Conservation (phyloP, 2,888 invertebrate genomes). For the Rhorus exstirpatorius region DNA sequence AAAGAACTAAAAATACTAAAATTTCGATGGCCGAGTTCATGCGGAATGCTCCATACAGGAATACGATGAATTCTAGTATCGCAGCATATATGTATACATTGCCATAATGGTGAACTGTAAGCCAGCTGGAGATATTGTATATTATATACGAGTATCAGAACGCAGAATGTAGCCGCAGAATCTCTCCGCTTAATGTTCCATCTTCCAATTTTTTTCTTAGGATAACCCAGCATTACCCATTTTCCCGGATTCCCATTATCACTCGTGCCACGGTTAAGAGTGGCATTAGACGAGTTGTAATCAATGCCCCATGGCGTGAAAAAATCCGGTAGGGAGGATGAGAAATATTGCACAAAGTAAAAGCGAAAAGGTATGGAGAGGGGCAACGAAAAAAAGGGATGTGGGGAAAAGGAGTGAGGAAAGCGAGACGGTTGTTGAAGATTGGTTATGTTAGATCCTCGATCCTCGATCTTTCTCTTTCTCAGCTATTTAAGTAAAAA, state of each 20-base stretch:
- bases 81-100: slow-evolving; percentile 13
- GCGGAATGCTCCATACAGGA: background rate
- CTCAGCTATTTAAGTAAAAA: background rate
- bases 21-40: background rate
- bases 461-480: slow-evolving; percentile 35
- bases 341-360: background rate
- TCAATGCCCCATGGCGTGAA: slow-evolving; percentile 42
- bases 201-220: slow-evolving; percentile 50
- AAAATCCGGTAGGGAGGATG: slow-evolving; percentile 6
- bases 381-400: background rate
- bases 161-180: slow-evolving; percentile 27
- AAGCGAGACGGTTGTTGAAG: slow-evolving; percentile 1
- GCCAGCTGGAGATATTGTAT: slow-evolving; percentile 42
- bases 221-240: slow-evolving; percentile 42
- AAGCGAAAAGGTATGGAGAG: background rate
- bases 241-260: slow-evolving; percentile 49
- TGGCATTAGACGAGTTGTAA: slow-evolving; percentile 65
- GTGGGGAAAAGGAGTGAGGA: background rate
- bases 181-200: slow-evolving; percentile 50
- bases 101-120: slow-evolving; percentile 40
- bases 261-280: slow-evolving; percentile 63
- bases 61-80: slow-evolving; percentile 10
- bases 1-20: too few relatives aligned
- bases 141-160: slow-evolving; percentile 21
- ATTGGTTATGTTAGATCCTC: slow-evolving; percentile 25